Evolutionary conservation across 2,113 vertebrate species (phyloP).

Genomic region (Cynopterus brachyotis): DNA sequence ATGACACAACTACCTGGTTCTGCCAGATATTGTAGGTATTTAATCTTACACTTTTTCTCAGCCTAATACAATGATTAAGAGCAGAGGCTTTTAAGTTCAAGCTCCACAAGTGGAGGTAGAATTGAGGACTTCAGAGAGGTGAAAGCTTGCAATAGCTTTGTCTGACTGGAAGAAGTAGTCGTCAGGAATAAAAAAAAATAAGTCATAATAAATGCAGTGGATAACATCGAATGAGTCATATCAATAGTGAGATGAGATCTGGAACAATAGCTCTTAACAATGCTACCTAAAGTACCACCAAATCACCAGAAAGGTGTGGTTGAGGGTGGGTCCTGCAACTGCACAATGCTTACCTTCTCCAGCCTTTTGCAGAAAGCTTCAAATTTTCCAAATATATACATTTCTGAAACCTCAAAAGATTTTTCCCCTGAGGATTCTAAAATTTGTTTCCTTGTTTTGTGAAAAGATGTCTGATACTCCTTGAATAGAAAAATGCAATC

Average conservation of each 20-base stretch:
- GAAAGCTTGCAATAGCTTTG: not conserved
- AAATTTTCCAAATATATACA: conserved; percentile 89
- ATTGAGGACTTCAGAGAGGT: not conserved
- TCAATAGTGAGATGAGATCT: not conserved
- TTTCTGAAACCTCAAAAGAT: conserved; percentile 87
- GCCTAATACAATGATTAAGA: not conserved
- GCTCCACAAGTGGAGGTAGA: not conserved
- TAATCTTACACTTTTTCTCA: not conserved
- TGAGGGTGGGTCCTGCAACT: not conserved
- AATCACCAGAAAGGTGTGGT: not conserved
- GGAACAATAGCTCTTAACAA: not conserved
- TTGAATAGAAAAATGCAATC: conserved; percentile 86
- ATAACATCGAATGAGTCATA: not conserved
- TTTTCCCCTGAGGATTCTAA: conserved; percentile 80
- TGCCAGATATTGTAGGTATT: not conserved
- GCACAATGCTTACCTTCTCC: conserved; percentile 84
- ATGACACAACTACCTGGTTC: not conserved
- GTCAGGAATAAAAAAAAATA: not conserved
- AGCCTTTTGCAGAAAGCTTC: conserved; percentile 89
- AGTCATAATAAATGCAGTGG: not conserved
- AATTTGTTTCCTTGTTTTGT: conserved; percentile 83
- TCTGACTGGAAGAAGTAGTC: not conserved
- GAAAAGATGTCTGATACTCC: conserved; percentile 88
- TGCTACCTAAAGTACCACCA: not conserved
- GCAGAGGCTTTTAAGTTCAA: not conserved